Evolutionary conservation across 2,113 vertebrate species (phyloP).

Genomic region (Amazona vittata): DNA sequence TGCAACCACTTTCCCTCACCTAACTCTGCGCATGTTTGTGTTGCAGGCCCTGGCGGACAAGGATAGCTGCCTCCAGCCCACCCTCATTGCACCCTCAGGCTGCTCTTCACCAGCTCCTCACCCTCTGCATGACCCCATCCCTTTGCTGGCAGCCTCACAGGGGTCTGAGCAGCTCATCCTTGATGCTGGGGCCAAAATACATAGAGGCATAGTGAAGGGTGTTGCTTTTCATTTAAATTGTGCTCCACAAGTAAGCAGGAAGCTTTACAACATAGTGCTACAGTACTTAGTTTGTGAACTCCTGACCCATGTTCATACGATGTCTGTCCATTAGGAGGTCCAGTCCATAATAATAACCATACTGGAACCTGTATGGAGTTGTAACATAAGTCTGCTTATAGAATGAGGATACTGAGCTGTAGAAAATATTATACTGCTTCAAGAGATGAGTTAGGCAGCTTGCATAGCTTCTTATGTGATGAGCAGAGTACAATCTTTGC

Average conservation of each 20-base stretch:
- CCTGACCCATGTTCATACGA: not conserved
- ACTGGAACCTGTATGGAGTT: not conserved
- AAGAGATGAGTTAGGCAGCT: not conserved
- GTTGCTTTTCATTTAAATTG: not conserved
- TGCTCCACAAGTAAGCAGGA: not conserved
- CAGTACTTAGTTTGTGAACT: not conserved
- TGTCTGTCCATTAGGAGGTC: not conserved
- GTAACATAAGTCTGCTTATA: not conserved
- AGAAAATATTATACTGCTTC: not conserved
- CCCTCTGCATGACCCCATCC: not conserved
- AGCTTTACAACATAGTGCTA: not conserved
- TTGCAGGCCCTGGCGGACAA: not conserved
- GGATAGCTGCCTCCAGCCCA: not conserved
- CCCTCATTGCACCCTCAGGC: not conserved
- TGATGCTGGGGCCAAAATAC: not conserved
- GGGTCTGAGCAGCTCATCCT: not conserved
- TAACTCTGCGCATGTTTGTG: accelerated
- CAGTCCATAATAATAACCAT: not conserved
- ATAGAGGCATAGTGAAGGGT: not conserved
- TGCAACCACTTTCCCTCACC: not conserved
- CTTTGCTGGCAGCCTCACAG: not conserved
- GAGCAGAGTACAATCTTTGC: not conserved
- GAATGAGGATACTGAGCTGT: not conserved
- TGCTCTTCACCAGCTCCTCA: not conserved
- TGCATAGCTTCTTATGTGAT: not conserved